Conservation (phyloP, 2,113 vertebrate genomes). For the Salvelinus alpinus region DNA sequence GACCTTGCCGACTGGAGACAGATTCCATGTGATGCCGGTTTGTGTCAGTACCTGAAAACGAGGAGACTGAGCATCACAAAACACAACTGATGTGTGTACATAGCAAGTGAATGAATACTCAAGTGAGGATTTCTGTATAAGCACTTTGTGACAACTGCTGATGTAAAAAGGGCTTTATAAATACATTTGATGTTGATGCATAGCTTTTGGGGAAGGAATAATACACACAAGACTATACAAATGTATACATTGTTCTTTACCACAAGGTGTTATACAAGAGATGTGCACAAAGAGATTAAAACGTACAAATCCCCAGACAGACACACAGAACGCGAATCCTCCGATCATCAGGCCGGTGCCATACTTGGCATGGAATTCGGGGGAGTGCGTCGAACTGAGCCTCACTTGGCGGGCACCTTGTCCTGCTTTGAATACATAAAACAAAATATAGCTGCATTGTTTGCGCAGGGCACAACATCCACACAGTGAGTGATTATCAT, state of each 20-base stretch:
- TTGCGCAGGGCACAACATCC: background rate
- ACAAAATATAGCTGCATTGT: background rate
- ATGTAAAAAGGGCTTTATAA: no score
- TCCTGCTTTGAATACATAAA: conserved; percentile 50
- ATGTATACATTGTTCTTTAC: background rate
- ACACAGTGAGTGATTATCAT: background rate
- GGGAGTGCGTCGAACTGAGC: conserved; percentile 42
- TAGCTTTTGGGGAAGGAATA: no score
- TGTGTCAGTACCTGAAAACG: conserved; percentile 79
- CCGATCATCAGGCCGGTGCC: conserved; percentile 54
- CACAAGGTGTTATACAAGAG: background rate
- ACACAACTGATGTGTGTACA: no score
- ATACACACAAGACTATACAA: no score
- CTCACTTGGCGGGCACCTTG: conserved; percentile 67
- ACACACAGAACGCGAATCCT: conserved; percentile 61
- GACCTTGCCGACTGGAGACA: conserved; percentile 87
- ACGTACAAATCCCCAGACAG: conserved; percentile 74
- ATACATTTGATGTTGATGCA: no score
- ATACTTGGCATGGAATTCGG: conserved; percentile 70
- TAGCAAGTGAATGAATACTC: no score
- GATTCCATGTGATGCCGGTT: conserved; percentile 84
- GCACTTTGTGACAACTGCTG: no score
- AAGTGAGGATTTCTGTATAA: no score
- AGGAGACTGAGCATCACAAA: background rate
- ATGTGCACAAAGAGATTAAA: background rate